Base-by-base conservation (phyloP, 2,888 invertebrate genomes). In the Cerastis rubricosa region DNA sequence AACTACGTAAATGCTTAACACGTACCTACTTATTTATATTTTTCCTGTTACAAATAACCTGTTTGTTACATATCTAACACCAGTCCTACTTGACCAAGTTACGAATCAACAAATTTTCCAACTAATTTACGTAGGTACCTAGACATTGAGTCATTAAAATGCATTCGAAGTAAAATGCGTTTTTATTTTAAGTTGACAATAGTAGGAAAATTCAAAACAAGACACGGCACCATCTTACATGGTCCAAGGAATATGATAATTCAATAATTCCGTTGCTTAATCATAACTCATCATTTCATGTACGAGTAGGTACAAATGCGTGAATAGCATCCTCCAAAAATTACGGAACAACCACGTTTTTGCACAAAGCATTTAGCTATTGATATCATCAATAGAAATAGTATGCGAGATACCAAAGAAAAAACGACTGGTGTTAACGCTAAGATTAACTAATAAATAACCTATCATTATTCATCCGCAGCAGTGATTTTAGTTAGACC, bases 61-160 rank as follows among this genome's bases (percentile, higher is more conserved):
- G 75, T 78, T 80, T 72, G 66, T 75, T 63, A 78, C 57, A 64
- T 78, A 72, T 70, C 68, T 74, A 75, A 51, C 76, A 82, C 82
- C 71, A 54, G 85, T 85, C 81, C 54, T 78, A 85, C 85, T 85
- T 87, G 87, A 83, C 85, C 85, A 88, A 88, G 74, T 88, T 78
- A 80, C 79, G 75, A 83, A 80, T 76, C 45, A 65, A 75, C 74
- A 61, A 71, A 79, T 72, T 78, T 78, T 83, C 71, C 65, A 85
- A 80, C 70, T 70, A 83, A 80, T 81, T 80, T 75, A 68, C 72
- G 35, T 3, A 35, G n/a, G 75, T 83, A 76, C 72, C 66, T 71
- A 77, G 71, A 64, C 76, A 73, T 76, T 77, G 76, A 87, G 70
- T 79, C 74, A 76, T 59, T 74, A 73, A n/a, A n/a, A 74, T 74